Evolutionary conservation across 2,797 vertebrate genomes (phyloP).

Genomic region (Agapornis canus): DNA sequence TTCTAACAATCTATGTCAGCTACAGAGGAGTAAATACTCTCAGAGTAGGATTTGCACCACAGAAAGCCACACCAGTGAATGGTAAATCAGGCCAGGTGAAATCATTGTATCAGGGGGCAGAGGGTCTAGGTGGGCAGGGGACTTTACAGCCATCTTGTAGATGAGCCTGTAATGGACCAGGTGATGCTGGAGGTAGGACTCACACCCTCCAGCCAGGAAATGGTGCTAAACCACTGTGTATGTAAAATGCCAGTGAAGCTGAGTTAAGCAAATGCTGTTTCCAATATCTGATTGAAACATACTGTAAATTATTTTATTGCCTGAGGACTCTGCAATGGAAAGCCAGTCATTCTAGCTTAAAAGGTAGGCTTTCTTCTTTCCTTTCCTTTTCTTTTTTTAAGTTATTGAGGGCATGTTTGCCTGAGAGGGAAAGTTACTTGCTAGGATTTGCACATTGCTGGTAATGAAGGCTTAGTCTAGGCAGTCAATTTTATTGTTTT

Average conservation of each 20-base stretch:
- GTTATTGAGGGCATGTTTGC: neutral
- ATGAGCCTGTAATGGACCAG: fast-evolving
- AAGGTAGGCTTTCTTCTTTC: neutral
- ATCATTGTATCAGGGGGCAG: fast-evolving
- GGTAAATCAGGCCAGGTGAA: neutral
- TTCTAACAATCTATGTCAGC: too few species aligned
- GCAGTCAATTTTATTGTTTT: neutral
- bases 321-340: neutral
- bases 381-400: neutral
- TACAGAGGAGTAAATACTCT: neutral
- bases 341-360: neutral
- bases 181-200: neutral
- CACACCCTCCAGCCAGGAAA: fast-evolving
- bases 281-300: neutral
- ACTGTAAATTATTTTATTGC: neutral
- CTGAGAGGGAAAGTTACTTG: neutral
- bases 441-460: neutral
- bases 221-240: fast-evolving
- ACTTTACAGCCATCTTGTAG: neutral
- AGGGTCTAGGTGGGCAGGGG: neutral
- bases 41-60: neutral
- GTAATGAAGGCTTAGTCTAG: neutral
- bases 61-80: neutral
- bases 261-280: neutral
- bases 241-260: fast-evolving